Conservation (phyloP, 2,113 vertebrate species). For the Lanius collurio region DNA sequence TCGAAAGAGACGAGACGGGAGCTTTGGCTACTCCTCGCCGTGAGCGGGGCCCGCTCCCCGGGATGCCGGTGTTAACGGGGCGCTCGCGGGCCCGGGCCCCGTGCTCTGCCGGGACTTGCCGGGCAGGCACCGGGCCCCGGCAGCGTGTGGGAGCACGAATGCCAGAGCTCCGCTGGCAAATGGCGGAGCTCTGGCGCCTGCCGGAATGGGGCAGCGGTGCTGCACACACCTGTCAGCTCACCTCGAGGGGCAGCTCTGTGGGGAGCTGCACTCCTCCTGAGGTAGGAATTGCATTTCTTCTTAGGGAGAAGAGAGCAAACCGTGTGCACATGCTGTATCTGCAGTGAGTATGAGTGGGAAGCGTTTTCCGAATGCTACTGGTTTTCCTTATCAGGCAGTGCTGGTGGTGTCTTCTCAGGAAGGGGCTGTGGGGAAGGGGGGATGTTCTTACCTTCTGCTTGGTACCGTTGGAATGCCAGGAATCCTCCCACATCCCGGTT, state of each 20-base stretch:
- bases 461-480: slow-evolving; percentile 44
- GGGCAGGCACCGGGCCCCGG: neutral
- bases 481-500: slow-evolving; percentile 22
- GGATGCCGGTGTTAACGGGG: neutral
- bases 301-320: neutral
- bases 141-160: neutral
- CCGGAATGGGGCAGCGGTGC: neutral
- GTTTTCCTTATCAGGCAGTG: neutral
- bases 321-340: neutral
- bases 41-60: neutral
- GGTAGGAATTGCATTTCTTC: neutral
- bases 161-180: neutral
- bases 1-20: fast-evolving
- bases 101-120: neutral
- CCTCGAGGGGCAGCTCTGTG: neutral
- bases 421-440: neutral
- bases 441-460: neutral
- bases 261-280: fast-evolving
- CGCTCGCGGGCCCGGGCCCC: neutral
- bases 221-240: fast-evolving
- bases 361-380: fast-evolving
- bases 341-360: neutral
- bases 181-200: neutral
- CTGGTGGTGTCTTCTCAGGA: neutral
- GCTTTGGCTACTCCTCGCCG: neutral